phyloP scores from a whole-genome alignment of 2,888 invertebrate genomes.

The Bursaphelenchus okinawaensis region DNA sequence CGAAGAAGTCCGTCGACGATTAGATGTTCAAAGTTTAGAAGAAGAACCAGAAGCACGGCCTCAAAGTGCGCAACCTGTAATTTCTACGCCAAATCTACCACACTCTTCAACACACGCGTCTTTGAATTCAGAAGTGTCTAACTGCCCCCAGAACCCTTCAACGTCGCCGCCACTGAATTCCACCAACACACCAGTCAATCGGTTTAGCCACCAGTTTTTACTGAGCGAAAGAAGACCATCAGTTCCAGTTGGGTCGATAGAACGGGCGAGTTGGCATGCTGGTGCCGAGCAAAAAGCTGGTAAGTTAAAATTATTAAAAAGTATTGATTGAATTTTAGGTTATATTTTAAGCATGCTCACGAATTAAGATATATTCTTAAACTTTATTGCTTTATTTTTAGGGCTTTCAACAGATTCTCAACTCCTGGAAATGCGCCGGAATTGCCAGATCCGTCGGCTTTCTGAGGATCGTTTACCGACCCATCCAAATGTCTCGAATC shows the following conservation, averaged over 20 bases:
- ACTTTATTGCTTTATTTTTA: background rate
- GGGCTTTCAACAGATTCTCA: background rate
- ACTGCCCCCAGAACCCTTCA: background rate
- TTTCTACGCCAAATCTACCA: background rate
- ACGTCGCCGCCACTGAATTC: background rate
- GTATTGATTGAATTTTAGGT: background rate
- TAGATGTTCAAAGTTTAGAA: background rate
- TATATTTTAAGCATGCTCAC: background rate
- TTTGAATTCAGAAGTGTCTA: background rate
- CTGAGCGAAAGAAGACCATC: background rate
- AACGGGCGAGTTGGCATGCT: constrained; percentile 7
- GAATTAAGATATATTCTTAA: background rate
- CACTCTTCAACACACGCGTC: background rate
- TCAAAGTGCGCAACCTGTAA: background rate
- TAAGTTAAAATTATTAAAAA: background rate
- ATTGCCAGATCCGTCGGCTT: constrained; percentile 17
- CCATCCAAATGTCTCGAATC: constrained; percentile 25
- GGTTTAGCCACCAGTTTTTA: background rate
- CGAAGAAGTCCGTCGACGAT: background rate
- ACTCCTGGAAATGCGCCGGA: background rate
- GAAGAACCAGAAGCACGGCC: background rate
- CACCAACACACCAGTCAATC: background rate
- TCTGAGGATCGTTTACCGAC: constrained; percentile 25
- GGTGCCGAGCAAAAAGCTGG: background rate
- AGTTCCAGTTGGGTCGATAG: background rate